These are phyloP conservation scores for Heterodera schachtii DNA, from an alignment of 1,140 invertebrate species.

Conservation along the genomic window DNA sequence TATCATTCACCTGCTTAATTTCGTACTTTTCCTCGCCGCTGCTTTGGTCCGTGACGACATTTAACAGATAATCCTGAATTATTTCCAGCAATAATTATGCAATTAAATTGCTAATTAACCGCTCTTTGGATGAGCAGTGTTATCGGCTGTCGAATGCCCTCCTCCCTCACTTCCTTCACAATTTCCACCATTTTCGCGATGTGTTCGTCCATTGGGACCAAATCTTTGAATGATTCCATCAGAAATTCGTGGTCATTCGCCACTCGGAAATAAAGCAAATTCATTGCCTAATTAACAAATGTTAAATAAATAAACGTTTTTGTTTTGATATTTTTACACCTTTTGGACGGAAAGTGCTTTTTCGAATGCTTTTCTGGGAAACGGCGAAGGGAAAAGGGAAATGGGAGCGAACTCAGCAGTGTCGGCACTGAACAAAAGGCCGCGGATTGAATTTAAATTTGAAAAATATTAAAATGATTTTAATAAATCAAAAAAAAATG, in stretches of 20 bases:
- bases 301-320: background rate
- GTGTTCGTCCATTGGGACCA: constrained; percentile 61
- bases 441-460: too few species aligned
- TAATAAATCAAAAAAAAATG: constrained; percentile 1
- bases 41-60: background rate
- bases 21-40: background rate
- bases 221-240: constrained; percentile 52
- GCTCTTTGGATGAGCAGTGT: constrained; percentile 60
- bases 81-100: background rate
- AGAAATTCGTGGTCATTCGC: constrained; percentile 63
- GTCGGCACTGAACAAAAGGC: background rate
- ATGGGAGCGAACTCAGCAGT: constrained; percentile 51
- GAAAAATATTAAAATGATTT: too few species aligned
- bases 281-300: constrained; percentile 53
- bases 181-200: constrained; percentile 58
- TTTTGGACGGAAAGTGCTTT: constrained; percentile 58
- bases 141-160: constrained; percentile 50
- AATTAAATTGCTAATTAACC: constrained; percentile 27
- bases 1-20: background rate
- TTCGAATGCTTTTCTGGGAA: constrained; percentile 56
- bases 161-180: constrained; percentile 42
- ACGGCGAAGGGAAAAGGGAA: constrained; percentile 62
- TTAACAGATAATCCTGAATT: background rate
- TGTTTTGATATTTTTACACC: constrained; percentile 27
- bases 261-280: constrained; percentile 58